A percentile compares a stretch with the other conserved stretches of the same genome.
These are phyloP conservation scores for Caradrina kadenii DNA, from an alignment of 2,888 invertebrate genomes.

Conservation along the genomic window DNA sequence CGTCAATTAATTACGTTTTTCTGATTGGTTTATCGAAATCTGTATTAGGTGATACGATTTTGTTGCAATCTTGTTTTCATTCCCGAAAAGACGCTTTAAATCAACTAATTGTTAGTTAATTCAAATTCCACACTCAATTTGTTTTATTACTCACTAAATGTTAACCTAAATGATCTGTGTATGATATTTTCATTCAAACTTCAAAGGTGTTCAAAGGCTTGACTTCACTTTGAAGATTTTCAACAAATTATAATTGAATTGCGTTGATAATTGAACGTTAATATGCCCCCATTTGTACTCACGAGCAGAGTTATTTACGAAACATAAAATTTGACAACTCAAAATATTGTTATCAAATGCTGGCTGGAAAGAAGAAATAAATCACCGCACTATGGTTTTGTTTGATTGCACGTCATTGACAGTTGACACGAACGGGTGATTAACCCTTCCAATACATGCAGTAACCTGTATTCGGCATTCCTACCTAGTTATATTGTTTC, in stretches of 20 bases:
- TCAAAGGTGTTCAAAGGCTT: conserved; percentile 57
- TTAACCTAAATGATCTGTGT: conserved; percentile 30
- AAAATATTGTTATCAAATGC: background rate
- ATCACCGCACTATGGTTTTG: conserved; percentile 34
- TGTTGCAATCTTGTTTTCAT: no score
- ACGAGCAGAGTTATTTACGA: background rate
- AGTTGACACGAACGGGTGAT: conserved; percentile 45
- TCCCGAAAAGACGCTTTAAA: background rate
- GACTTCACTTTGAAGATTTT: conserved; percentile 48
- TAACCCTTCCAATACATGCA: conserved; percentile 52
- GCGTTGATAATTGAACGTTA: conserved; percentile 47
- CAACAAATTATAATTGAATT: conserved; percentile 43
- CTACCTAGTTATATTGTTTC: conserved; percentile 28
- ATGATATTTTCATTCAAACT: conserved; percentile 40
- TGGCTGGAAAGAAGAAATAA: conserved; percentile 12
- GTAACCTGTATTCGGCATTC: conserved; percentile 27
- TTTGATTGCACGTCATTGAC: conserved; percentile 26
- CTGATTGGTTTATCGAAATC: background rate
- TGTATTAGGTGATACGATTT: background rate
- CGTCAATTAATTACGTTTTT: background rate
- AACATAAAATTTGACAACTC: background rate
- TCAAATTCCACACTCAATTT: conserved; percentile 28
- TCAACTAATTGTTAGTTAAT: conserved; percentile 6
- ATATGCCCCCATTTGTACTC: conserved; percentile 14
- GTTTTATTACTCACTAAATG: conserved; percentile 37